Evolutionary conservation across 2,888 invertebrate species (phyloP).

Genomic region (Heteromyza rotundicornis): DNA sequence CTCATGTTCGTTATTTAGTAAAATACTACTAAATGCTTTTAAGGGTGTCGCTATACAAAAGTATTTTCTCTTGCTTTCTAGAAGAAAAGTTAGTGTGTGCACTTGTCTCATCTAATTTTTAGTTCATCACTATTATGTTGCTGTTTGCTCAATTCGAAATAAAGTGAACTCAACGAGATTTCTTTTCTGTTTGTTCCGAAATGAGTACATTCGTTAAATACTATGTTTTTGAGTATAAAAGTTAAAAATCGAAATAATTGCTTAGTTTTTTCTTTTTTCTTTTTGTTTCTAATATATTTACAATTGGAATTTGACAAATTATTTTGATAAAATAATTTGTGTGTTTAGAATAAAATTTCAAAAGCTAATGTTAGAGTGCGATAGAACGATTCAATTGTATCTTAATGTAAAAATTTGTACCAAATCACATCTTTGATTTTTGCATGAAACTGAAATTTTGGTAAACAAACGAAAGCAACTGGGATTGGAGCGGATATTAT

Average conservation of each 20-base stretch:
- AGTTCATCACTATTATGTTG: slow-evolving; percentile 4
- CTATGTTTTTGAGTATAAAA: background rate
- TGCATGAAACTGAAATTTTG: slow-evolving; percentile 28
- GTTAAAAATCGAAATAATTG: background rate
- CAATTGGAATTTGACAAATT: background rate
- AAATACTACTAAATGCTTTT: slow-evolving; percentile 23
- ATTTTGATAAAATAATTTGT: slow-evolving; percentile 36
- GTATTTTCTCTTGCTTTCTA: slow-evolving; percentile 1
- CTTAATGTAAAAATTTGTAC: slow-evolving; percentile 40
- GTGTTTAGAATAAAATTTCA: slow-evolving; percentile 20
- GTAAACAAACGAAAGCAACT: slow-evolving; percentile 22
- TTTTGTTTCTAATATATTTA: background rate
- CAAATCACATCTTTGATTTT: slow-evolving; percentile 43
- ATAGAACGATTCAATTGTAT: slow-evolving; percentile 4
- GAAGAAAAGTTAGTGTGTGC: slow-evolving; percentile 3
- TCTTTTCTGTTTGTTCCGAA: background rate
- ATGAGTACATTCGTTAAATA: background rate
- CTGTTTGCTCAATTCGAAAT: background rate
- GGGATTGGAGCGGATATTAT: too few relatives aligned
- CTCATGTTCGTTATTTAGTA: background rate
- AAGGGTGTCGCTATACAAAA: slow-evolving; percentile 28
- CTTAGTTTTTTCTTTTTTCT: background rate
- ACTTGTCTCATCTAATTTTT: background rate
- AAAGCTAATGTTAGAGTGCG: slow-evolving; percentile 6
- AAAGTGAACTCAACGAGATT: background rate